Percentiles rank a stretch among this genome's conserved stretches.
phyloP scores from a whole-genome alignment of 2,113 vertebrate genomes.

The Etheostoma cragini region DNA sequence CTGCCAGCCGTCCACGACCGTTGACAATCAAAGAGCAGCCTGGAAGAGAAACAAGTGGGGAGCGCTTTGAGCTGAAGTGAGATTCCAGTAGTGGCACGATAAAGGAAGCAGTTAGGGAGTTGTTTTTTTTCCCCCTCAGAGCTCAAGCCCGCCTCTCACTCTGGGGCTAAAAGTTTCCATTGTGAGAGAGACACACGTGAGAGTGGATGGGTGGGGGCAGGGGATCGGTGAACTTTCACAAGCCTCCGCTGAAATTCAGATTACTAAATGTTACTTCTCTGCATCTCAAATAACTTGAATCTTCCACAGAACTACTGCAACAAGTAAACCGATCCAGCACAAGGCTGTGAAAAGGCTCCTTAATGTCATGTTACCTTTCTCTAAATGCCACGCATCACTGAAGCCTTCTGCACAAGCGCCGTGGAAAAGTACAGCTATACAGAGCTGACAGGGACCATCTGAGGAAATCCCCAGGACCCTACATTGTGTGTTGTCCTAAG shows the following conservation, averaged over 20 bases:
- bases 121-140: slow-evolving; percentile 36
- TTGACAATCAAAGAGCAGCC: slow-evolving; percentile 46
- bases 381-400: slow-evolving; percentile 67
- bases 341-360: slow-evolving; percentile 8
- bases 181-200: slow-evolving; percentile 82
- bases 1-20: slow-evolving; percentile 43
- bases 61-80: slow-evolving; percentile 57
- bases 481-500: slow-evolving; percentile 40
- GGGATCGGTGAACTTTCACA: slow-evolving; percentile 68
- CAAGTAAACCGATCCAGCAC: neutral
- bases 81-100: slow-evolving; percentile 76
- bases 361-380: slow-evolving; percentile 54
- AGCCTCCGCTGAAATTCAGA: slow-evolving; percentile 59
- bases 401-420: slow-evolving; percentile 58
- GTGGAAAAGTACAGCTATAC: slow-evolving; percentile 84
- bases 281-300: neutral
- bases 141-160: slow-evolving; percentile 77
- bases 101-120: slow-evolving; percentile 71
- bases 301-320: neutral
- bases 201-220: slow-evolving; percentile 66
- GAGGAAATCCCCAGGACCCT: slow-evolving; percentile 72
- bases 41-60: slow-evolving; percentile 44
- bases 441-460: slow-evolving; percentile 67
- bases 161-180: slow-evolving; percentile 86
- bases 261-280: slow-evolving; percentile 21